Base-by-base conservation (phyloP, 2,888 invertebrate species). In the Baronia brevicornis region DNA sequence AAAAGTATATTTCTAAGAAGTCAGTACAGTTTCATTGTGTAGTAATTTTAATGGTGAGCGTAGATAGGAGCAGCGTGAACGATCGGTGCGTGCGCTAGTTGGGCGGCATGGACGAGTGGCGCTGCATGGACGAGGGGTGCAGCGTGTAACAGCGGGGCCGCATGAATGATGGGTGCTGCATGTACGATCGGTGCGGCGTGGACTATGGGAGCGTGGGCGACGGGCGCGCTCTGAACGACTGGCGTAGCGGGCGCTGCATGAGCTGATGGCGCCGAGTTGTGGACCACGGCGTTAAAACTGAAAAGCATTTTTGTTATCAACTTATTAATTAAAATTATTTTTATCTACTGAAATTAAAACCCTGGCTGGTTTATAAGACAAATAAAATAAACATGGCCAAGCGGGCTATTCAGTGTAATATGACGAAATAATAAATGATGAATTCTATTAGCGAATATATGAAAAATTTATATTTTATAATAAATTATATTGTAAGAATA, bases 241-340 rank as follows among this genome's bases (percentile, higher is more conserved):
- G 51, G 48, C 34, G 60, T 38, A 27, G 62, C 41, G n/a, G 61
- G 63, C 2, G 65, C 67, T 7, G 67, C 60, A 17, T 72, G 69
- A 3, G 59, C 56, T 18, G 66, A 56, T 3, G 79, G 72, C 36
- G 67, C 70, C 0, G 80, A 78, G 57, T 75, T 77, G 55, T 75
- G 74, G 14, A 84, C 82, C 22, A 80, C 47, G 11, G 82, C 82
- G 59, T 80, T 79, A 60, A 84, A 84, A 11, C 84, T 84, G 58
- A 2, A 60, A 51, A 36, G 38, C 31, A 21, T 31, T 31, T 32
- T 7, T 23, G n/a, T n/a, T n/a, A n/a, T n/a, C n/a, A 18, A 37
- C 26, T 22, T 5, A n/a, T 22, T 8, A 18, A 25, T 35, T 17
- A 28, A 2, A 20, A 17, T 14, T 23, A 26, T 14, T 21, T 9